These are phyloP conservation scores for Heliconius melpomene DNA, from an alignment of 1,140 invertebrate genomes.

Conservation along the genomic window DNA sequence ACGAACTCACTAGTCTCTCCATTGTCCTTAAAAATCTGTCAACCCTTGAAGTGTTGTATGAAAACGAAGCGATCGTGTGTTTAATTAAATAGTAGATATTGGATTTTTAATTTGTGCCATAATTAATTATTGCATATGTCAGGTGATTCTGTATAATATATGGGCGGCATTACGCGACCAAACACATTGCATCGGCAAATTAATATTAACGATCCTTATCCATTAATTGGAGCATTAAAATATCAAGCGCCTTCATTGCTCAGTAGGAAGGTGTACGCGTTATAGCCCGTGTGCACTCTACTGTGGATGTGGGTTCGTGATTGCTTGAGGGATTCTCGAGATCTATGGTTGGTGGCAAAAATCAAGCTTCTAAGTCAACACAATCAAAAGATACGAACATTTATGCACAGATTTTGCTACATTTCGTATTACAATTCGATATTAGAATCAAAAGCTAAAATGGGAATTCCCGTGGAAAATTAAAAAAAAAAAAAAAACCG, in stretches of 20 bases:
- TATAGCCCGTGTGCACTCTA: background rate
- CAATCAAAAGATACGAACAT: no score
- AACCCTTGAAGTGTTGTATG: background rate
- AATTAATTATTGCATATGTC: constrained; percentile 55
- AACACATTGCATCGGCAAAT: constrained; percentile 52
- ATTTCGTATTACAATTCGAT: no score
- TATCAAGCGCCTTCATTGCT: constrained; percentile 51
- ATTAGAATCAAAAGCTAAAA: no score
- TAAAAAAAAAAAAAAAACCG: no score
- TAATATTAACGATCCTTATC: constrained; percentile 61
- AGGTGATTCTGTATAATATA: constrained; percentile 55
- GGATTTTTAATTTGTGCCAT: constrained; percentile 26
- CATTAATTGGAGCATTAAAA: constrained; percentile 67
- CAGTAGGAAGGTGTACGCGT: constrained; percentile 31
- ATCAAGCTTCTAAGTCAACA: no score
- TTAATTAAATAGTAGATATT: constrained; percentile 26
- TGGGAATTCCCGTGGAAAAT: no score
- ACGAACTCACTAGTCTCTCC: no score
- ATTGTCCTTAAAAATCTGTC: background rate
- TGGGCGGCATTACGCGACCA: constrained; percentile 48
- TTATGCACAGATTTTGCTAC: no score
- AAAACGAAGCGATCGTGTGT: background rate
- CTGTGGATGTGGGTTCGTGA: background rate
- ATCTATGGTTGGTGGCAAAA: no score
- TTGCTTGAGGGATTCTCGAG: no score